Percentiles rank a stretch among this genome's conserved stretches.
Evolutionary conservation across 2,113 vertebrate genomes (phyloP).

Genomic region (Psettodes erumei): DNA sequence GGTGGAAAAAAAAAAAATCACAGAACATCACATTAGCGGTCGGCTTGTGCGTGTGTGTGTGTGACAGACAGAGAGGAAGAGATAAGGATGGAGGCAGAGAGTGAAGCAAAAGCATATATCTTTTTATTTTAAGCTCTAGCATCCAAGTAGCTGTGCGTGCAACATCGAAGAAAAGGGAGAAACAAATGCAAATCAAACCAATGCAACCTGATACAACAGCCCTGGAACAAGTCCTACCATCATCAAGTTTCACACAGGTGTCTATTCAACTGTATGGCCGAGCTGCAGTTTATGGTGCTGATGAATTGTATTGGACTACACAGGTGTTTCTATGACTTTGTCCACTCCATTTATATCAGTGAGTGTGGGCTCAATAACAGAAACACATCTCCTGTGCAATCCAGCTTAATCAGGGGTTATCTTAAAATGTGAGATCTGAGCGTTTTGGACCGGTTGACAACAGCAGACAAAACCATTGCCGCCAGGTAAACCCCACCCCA

Average conservation of each 20-base stretch:
- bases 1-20: slow-evolving; percentile 55
- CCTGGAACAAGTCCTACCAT: background rate
- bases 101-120: slow-evolving; percentile 14
- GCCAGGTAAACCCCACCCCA: slow-evolving; percentile 54
- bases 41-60: slow-evolving; percentile 11
- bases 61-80: background rate
- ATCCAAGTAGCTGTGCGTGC: background rate
- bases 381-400: background rate
- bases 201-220: background rate
- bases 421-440: slow-evolving; percentile 32
- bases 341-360: background rate
- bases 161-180: background rate
- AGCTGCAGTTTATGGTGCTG: background rate
- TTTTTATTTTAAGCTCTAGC: background rate
- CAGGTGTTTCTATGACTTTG: background rate
- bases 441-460: slow-evolving; percentile 57
- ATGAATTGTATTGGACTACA: background rate
- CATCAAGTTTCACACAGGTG: background rate
- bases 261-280: background rate
- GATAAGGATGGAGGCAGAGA: slow-evolving; percentile 43
- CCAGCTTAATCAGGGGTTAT: no score
- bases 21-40: slow-evolving; percentile 50
- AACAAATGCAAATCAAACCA: background rate
- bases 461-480: slow-evolving; percentile 62
- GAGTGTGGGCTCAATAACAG: background rate